Base-by-base conservation (phyloP, 2,113 vertebrate genomes). In the Silurus asotus region DNA sequence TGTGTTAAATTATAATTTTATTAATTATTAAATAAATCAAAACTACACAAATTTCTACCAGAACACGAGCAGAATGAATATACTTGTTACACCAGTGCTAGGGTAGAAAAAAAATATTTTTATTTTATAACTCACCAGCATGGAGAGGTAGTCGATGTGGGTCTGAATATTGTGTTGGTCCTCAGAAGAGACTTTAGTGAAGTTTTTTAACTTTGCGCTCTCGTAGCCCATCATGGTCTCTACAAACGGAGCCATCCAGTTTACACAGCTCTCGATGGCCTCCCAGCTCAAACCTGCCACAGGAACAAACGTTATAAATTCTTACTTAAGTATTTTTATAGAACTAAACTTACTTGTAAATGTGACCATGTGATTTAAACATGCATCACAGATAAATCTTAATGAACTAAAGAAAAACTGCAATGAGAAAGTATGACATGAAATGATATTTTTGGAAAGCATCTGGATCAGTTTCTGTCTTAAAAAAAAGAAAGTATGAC, bases 111-210 rank as follows among this genome's bases (percentile, higher is more conserved):
- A 67, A 25, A 67, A 67, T 5, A 0, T 37, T 37, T 37, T 37
- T 2, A 37, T 37, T 37, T 1, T 37, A 17, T 17, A 5, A 84
- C 96, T 85, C 93, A 98, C 97, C 96, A 98, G 93, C 95, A 97
- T 95, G 81, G 94, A 92, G 86, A 98, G 87, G 20, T 97, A 97
- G 87, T 95, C 94, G 8, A 94, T 93, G 87, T 98, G 96, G 0
- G 96, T 97, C 88, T 98, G 97, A 92, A 98, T 96, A 72, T 97
- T 96, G 81, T 97, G 96, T 84, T 94, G 89, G 79, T 97, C 96
- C 70, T 97, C 96, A 0, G n/a, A 78, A 72, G 95, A 91, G 58
- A 97, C 92, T 62, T 93, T 95, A 88, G 91, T 93, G 37, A 97
- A 97, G 48, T 93, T 92, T 89, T 94, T 96, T 6, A 96, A 91